phyloP scores from a whole-genome alignment of 2,113 vertebrate genomes.

The Athene cunicularia region DNA sequence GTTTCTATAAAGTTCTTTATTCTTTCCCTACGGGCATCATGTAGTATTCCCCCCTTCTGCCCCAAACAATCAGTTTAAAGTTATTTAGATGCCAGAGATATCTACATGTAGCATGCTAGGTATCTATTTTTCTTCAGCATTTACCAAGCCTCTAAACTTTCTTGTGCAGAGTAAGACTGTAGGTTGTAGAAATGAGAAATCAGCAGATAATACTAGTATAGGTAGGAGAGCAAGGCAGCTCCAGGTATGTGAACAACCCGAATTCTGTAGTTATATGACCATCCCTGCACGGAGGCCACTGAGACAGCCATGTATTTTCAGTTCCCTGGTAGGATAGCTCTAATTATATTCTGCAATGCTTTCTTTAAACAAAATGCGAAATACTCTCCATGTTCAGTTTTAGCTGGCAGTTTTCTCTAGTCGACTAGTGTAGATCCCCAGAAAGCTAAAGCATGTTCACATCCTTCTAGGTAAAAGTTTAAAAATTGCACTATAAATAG shows the following conservation, averaged over 20 bases:
- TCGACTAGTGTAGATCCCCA: conserved; percentile 10
- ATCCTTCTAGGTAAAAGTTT: neutral
- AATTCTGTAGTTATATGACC: conserved; percentile 56
- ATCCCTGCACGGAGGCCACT: conserved; percentile 53
- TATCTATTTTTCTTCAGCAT: conserved; percentile 54
- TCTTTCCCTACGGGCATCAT: neutral
- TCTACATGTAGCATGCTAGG: neutral
- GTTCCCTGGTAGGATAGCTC: conserved; percentile 59
- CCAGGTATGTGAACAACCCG: conserved; percentile 65
- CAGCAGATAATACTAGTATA: conserved; percentile 68
- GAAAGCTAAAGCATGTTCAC: neutral
- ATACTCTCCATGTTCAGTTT: conserved; percentile 43
- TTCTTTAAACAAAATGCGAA: conserved; percentile 60
- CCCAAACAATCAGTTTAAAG: neutral
- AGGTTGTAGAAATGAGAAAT: conserved; percentile 53
- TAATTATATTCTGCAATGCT: conserved; percentile 67
- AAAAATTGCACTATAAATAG: conserved; percentile 37
- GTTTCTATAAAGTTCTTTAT: conserved; percentile 32
- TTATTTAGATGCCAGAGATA: conserved; percentile 9
- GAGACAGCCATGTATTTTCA: conserved; percentile 65
- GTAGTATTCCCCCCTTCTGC: neutral
- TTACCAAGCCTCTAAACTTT: conserved; percentile 60
- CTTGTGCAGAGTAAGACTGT: neutral
- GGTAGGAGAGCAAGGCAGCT: conserved; percentile 61
- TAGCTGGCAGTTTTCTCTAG: conserved; percentile 51